Evolutionary conservation across 2,113 vertebrate species (phyloP).

Genomic region (Delphinus delphis): DNA sequence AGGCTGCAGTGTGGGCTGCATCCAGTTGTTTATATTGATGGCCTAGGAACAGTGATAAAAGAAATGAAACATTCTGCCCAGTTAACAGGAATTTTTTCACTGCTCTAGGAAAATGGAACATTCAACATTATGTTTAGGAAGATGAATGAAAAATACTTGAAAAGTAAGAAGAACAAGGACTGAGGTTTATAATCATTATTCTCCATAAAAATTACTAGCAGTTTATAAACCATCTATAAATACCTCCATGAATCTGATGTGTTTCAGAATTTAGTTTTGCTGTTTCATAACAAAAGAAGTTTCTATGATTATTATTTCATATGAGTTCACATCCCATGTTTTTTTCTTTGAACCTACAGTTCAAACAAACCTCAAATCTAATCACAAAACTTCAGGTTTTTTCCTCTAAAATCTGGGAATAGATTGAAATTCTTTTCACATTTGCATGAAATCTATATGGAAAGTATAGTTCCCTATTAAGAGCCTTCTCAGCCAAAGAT

Average conservation of each 20-base stretch:
- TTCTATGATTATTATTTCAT: constrained; percentile 6
- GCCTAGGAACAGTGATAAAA: neutral
- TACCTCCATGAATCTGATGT: neutral
- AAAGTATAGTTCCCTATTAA: neutral
- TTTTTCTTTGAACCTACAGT: constrained; percentile 2
- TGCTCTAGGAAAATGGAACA: neutral
- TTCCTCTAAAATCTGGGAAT: constrained; percentile 5
- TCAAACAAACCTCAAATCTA: constrained; percentile 33
- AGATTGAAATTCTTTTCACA: neutral
- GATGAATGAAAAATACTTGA: neutral
- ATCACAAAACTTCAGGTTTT: neutral
- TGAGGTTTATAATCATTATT: neutral
- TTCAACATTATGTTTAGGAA: neutral
- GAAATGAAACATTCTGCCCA: neutral
- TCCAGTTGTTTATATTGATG: neutral
- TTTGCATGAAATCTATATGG: neutral
- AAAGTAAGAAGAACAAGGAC: neutral
- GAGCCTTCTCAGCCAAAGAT: neutral
- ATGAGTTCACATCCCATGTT: neutral
- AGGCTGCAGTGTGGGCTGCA: neutral
- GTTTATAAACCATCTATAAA: neutral
- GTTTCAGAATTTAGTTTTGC: neutral
- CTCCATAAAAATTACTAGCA: neutral
- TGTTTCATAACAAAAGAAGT: constrained; percentile 20
- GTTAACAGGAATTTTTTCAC: neutral